These are phyloP conservation scores for Palythoa grandiflora DNA, from an alignment of 92 coral and sea anemone species.

Conservation along the genomic window DNA sequence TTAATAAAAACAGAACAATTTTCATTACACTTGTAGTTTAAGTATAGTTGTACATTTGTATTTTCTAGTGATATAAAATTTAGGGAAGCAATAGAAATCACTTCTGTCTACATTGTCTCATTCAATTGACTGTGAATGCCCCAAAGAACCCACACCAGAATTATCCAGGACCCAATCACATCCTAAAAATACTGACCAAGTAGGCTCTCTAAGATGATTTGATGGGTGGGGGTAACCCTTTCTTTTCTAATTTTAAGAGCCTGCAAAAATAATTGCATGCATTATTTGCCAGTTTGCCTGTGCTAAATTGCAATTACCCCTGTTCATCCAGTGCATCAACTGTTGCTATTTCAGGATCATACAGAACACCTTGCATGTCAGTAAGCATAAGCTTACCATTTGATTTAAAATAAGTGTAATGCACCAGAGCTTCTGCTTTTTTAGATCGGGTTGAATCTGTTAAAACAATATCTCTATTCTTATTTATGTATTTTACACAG, in stretches of 20 bases:
- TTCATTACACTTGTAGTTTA: not conserved
- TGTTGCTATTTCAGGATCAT: conserved; percentile 45
- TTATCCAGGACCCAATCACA: not conserved
- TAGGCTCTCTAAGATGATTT: not conserved
- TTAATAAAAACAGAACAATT: not conserved
- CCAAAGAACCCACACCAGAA: conserved; percentile 2
- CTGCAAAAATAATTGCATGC: conserved; percentile 45
- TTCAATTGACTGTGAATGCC: conserved; percentile 2
- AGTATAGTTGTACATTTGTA: not conserved
- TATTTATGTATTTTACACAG: conserved; percentile 33
- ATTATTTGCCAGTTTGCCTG: no score
- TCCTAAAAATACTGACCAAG: not conserved
- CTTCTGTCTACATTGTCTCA: not conserved
- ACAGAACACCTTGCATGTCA: conserved; percentile 47
- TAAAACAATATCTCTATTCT: conserved; percentile 15
- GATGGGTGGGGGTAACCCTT: conserved; percentile 6
- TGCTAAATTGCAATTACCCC: no score
- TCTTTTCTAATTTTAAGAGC: not conserved
- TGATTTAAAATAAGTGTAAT: conserved; percentile 38
- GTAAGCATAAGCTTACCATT: conserved; percentile 12
- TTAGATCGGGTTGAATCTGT: not conserved
- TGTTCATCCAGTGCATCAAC: conserved; percentile 11
- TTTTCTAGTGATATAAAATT: not conserved
- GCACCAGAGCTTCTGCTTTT: conserved; percentile 32
- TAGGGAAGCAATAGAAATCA: not conserved